Evolutionary conservation across 2,113 vertebrate species (phyloP).

Genomic region (Centropristis striata): DNA sequence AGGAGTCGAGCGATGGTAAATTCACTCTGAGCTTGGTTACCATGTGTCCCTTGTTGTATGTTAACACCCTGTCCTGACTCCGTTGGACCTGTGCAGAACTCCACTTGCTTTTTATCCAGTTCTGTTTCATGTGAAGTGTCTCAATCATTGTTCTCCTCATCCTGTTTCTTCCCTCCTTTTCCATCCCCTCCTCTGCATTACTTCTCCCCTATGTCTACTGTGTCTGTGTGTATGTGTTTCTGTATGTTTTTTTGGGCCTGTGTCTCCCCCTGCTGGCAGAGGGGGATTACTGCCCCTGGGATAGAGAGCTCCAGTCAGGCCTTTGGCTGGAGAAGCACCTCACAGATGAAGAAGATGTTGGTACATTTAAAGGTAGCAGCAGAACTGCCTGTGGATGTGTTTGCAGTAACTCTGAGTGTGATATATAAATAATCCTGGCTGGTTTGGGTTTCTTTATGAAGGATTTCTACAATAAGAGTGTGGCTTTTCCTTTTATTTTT

Average conservation of each 20-base stretch:
- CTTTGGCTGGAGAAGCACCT: slow-evolving; percentile 91
- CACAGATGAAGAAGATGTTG: slow-evolving; percentile 91
- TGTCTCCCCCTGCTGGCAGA: slow-evolving; percentile 92
- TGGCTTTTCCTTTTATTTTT: slow-evolving; percentile 26
- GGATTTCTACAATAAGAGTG: slow-evolving; percentile 16
- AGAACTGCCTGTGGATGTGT: slow-evolving; percentile 81
- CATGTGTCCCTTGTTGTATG: background rate
- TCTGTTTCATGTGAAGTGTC: slow-evolving; percentile 39
- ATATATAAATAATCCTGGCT: slow-evolving; percentile 52
- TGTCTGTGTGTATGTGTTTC: slow-evolving; percentile 36
- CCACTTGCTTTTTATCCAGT: slow-evolving; percentile 10
- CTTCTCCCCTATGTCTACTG: slow-evolving; percentile 20
- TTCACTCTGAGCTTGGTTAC: background rate
- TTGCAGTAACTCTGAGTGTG: slow-evolving; percentile 64
- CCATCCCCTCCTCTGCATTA: slow-evolving; percentile 28
- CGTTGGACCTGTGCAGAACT: background rate
- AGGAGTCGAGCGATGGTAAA: slow-evolving; percentile 92
- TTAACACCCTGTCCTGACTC: background rate
- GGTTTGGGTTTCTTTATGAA: slow-evolving; percentile 53
- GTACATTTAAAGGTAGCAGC: slow-evolving; percentile 94
- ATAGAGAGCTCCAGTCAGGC: slow-evolving; percentile 92
- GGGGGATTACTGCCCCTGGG: slow-evolving; percentile 96
- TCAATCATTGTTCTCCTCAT: slow-evolving; percentile 45
- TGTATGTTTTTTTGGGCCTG: slow-evolving; percentile 74
- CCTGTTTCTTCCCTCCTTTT: slow-evolving; percentile 19